phyloP scores from a whole-genome alignment of 2,797 vertebrate genomes.

The Garrulus glandarius region DNA sequence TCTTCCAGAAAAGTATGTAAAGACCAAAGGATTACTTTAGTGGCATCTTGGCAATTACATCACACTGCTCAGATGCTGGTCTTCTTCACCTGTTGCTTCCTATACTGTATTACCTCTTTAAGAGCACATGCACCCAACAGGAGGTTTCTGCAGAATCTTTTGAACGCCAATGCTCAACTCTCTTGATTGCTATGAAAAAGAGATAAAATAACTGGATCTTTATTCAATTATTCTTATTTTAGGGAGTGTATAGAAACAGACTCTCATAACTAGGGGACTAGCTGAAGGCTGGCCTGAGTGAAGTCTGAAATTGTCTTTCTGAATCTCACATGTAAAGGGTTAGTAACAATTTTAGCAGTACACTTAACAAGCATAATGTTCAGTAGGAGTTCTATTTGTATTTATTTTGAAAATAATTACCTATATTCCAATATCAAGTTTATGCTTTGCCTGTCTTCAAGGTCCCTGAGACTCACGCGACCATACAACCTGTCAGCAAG shows the following conservation, averaged over 20 bases:
- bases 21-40: neutral
- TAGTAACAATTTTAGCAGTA: neutral
- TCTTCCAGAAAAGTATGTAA: neutral
- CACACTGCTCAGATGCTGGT: neutral
- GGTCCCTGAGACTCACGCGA: neutral
- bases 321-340: neutral
- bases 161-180: neutral
- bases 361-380: neutral
- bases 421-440: neutral
- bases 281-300: neutral
- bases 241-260: neutral
- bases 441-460: neutral
- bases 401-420: neutral
- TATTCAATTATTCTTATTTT: neutral
- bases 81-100: neutral
- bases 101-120: neutral
- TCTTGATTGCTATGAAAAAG: neutral
- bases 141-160: neutral
- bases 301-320: neutral
- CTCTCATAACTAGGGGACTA: accelerated
- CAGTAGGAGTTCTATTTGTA: neutral
- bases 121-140: neutral
- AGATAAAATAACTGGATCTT: neutral
- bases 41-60: neutral
- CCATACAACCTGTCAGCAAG: neutral